Base-by-base conservation (phyloP, 1,140 invertebrate genomes). In the Melanaphis sacchari region DNA sequence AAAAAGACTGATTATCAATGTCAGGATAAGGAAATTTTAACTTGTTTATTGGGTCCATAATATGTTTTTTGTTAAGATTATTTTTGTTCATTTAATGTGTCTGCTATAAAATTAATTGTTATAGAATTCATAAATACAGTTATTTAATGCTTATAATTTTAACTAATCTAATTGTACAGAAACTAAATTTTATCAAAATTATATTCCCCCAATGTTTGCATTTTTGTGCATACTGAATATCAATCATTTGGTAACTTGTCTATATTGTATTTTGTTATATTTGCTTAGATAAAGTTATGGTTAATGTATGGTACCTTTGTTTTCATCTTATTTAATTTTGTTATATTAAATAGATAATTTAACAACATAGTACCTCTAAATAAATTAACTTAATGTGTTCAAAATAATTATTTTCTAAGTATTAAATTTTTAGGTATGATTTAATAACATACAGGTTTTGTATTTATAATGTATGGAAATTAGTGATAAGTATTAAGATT, bases 381-480 rank as follows among this genome's bases (percentile, higher is more conserved):
- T 76, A n/a, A n/a, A 76, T 76, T n/a, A 18, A 76, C 31, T n/a
- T n/a, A 76, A 76, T 76, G 59, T 76, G 59, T 76, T 76, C n/a
- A 76, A 76, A 76, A 76, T 76, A 76, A 76, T n/a, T n/a, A 66
- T 76, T 76, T 76, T 76, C 59, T n/a, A 76, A 76, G 36, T 76
- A n/a, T 76, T 5, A 3, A 31, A 36, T 76, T n/a, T n/a, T 76
- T 76, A 2, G 4, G 36, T 76, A 76, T 66, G 59, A 66, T 66
- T 66, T 1, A n/a, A n/a, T 76, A n/a, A n/a, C 18, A n/a, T 76
- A 76, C 59, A n/a, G 18, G n/a, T 66, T n/a, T 76, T 76, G 59
- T n/a, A 76, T 18, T 76, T 76, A 76, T 76, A 76, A 76, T n/a
- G 36, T 76, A 76, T 76, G 31, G 4, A 76, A 76, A n/a, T 76